Percentiles rank a stretch among this genome's conserved stretches.
Conservation (phyloP, 2,888 invertebrate species). For the Mythimna pallens region DNA sequence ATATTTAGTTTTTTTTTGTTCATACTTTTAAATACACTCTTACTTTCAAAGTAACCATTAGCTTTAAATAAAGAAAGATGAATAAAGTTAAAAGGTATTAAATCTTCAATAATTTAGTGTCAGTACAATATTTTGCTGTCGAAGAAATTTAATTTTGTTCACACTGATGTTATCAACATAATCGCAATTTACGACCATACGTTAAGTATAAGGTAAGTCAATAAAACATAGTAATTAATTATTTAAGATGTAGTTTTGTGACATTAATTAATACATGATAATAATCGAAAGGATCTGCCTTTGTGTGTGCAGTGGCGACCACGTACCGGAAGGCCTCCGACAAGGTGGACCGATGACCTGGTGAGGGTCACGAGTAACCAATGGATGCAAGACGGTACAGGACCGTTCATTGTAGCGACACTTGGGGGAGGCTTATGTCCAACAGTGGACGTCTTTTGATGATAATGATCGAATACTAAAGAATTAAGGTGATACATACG, state of each 20-base stretch:
- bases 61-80: background rate
- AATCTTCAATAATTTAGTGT: conserved; percentile 19
- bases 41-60: background rate
- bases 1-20: too few relatives aligned
- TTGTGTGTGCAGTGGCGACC: too few relatives aligned
- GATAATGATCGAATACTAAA: conserved; percentile 42
- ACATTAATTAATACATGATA: conserved; percentile 33
- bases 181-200: conserved; percentile 28
- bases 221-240: conserved; percentile 41
- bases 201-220: conserved; percentile 29
- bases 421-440: too few relatives aligned
- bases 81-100: conserved; percentile 1
- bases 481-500: conserved; percentile 2
- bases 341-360: too few relatives aligned
- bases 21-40: background rate
- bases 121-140: conserved; percentile 10
- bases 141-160: conserved; percentile 30
- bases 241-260: conserved; percentile 21
- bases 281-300: too few relatives aligned
- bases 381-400: too few relatives aligned
- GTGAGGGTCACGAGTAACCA: too few relatives aligned
- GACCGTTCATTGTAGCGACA: too few relatives aligned
- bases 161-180: conserved; percentile 33
- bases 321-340: too few relatives aligned
- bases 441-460: too few relatives aligned